Percentiles rank a stretch among this genome's conserved stretches.
These are phyloP conservation scores for Sabatieria punctata DNA, from an alignment of 2,888 invertebrate species.

Conservation along the genomic window DNA sequence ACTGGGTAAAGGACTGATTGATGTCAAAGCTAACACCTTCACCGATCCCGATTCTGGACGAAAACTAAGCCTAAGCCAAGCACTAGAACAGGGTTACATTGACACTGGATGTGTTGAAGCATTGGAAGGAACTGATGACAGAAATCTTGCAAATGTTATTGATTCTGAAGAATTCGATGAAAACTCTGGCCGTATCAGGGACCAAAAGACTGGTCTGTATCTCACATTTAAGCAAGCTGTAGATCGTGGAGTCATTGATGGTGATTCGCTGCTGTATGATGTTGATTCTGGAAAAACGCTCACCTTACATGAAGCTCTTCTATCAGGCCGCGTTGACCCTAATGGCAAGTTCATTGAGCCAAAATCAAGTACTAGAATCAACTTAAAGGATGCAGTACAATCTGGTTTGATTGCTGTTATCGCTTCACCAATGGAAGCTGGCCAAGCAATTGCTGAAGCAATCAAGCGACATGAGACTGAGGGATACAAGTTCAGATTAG, in stretches of 20 bases:
- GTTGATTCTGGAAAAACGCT: constrained; percentile 49
- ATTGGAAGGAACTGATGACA: neutral
- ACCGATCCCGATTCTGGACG: constrained; percentile 57
- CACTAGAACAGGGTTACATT: constrained; percentile 57
- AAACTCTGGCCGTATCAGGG: constrained; percentile 51
- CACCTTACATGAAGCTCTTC: constrained; percentile 51
- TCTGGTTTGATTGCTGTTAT: constrained; percentile 64
- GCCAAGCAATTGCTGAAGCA: constrained; percentile 60
- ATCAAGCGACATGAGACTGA: constrained; percentile 41
- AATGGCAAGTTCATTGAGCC: constrained; percentile 45
- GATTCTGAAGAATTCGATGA: constrained; percentile 41
- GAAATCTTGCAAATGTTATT: constrained; percentile 40
- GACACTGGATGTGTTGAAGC: constrained; percentile 51
- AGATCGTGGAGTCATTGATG: constrained; percentile 44
- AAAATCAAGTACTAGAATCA: constrained; percentile 44
- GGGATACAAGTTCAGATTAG: constrained; percentile 2
- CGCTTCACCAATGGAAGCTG: constrained; percentile 66
- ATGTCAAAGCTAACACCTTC: constrained; percentile 44
- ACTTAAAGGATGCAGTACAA: constrained; percentile 53
- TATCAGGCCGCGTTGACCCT: constrained; percentile 49
- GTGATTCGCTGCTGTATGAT: constrained; percentile 51
- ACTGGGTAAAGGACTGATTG: constrained; percentile 52
- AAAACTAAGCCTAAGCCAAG: constrained; percentile 56
- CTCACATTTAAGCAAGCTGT: constrained; percentile 66
- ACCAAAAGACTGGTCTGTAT: constrained; percentile 58